These are phyloP conservation scores for Tiaroga cobitis DNA, from an alignment of 2,797 vertebrate species.

Conservation along the genomic window DNA sequence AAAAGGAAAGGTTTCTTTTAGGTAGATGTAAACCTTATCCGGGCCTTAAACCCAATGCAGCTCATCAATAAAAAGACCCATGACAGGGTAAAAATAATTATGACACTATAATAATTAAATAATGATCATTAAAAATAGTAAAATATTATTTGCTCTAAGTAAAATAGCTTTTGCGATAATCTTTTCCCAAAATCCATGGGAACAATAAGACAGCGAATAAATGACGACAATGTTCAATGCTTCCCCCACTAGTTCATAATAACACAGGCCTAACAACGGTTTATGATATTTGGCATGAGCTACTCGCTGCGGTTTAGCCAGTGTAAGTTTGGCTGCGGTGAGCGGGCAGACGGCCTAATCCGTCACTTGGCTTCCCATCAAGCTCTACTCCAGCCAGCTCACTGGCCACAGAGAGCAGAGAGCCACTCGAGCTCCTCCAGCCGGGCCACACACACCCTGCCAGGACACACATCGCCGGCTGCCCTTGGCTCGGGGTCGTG, in stretches of 20 bases:
- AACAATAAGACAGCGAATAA: too few species aligned
- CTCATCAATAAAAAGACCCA: not conserved
- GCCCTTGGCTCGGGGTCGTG: not conserved
- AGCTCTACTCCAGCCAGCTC: conserved; percentile 72
- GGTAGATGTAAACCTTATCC: not conserved
- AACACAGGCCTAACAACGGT: not conserved
- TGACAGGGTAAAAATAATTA: not conserved
- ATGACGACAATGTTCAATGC: not conserved
- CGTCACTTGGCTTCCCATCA: conserved; percentile 65
- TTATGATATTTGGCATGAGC: conserved; percentile 25
- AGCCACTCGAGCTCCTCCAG: conserved; percentile 19
- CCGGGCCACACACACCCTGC: conserved; percentile 51
- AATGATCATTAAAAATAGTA: too few species aligned
- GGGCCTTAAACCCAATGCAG: conserved; percentile 12
- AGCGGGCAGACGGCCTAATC: conserved; percentile 65
- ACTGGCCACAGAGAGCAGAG: conserved; percentile 56
- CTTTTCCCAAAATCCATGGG: too few species aligned
- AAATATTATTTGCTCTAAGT: too few species aligned
- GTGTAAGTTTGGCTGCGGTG: conserved; percentile 36
- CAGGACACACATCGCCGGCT: conserved; percentile 8
- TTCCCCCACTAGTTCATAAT: conserved; percentile 6
- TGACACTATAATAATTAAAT: too few species aligned
- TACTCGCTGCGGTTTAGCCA: conserved; percentile 41
- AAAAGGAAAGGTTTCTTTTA: conserved; percentile 15
- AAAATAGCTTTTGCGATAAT: too few species aligned